Conservation (phyloP, 2,797 vertebrate genomes). For the Sebastes itinus region DNA sequence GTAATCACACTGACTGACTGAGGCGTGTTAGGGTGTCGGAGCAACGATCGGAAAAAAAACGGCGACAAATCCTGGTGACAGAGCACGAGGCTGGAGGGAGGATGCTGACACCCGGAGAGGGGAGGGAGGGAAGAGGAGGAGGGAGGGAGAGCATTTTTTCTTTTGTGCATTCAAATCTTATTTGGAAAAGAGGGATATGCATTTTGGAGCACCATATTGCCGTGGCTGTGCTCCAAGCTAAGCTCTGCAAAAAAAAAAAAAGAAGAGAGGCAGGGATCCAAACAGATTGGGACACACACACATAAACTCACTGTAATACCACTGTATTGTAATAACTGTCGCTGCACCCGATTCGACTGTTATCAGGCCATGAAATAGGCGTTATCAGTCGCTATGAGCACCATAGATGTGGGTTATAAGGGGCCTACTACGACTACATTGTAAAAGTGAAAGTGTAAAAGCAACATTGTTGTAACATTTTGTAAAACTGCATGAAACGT, state of each 20-base stretch:
- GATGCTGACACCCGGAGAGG: slow-evolving; percentile 20
- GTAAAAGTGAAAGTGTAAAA: no score
- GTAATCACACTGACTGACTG: slow-evolving; percentile 56
- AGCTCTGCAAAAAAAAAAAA: slow-evolving; percentile 1
- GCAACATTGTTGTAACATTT: no score
- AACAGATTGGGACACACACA: slow-evolving; percentile 6
- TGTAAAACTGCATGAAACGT: no score
- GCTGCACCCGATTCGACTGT: no score
- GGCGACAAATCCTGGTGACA: slow-evolving; percentile 41
- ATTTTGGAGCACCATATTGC: slow-evolving; percentile 30
- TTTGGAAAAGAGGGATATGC: slow-evolving; percentile 50
- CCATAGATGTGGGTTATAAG: no score
- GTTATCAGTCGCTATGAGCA: no score
- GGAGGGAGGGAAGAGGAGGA: not conserved
- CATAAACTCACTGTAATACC: not conserved
- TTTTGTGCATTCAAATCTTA: slow-evolving; percentile 50
- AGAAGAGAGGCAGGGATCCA: slow-evolving; percentile 20
- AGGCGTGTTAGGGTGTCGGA: slow-evolving; percentile 23
- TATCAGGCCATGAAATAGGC: no score
- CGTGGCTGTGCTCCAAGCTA: slow-evolving; percentile 35
- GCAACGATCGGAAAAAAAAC: slow-evolving; percentile 14
- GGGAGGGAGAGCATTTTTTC: not conserved
- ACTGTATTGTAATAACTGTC: not conserved
- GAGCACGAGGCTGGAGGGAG: slow-evolving; percentile 24
- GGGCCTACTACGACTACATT: no score